phyloP scores from a whole-genome alignment of 2,888 invertebrate genomes.

The Omphaloscelis lunosa region DNA sequence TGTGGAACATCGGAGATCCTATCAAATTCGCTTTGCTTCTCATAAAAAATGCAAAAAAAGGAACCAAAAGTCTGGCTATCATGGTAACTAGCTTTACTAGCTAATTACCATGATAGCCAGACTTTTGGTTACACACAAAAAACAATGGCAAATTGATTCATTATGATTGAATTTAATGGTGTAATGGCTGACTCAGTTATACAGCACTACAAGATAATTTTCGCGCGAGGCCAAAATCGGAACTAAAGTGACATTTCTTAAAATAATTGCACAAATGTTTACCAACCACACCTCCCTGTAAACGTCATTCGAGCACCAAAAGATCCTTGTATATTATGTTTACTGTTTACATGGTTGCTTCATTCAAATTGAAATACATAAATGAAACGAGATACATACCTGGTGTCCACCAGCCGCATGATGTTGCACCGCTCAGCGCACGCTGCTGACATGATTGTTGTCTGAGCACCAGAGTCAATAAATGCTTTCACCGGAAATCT shows the following conservation, averaged over 20 bases:
- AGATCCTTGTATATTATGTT: neutral
- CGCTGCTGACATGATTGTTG: constrained; percentile 99
- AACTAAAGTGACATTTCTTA: neutral
- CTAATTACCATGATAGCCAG: no score
- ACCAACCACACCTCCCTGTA: neutral
- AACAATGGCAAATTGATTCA: no score
- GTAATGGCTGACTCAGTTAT: no score
- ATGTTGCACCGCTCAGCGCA: constrained; percentile 98
- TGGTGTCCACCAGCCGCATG: constrained; percentile 96
- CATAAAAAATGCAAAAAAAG: neutral
- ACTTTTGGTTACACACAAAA: no score
- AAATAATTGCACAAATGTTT: neutral
- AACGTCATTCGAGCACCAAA: neutral
- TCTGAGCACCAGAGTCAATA: constrained; percentile 99
- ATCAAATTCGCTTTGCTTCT: constrained; percentile 6
- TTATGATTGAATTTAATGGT: no score
- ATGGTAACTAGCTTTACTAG: no score
- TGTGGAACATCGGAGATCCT: neutral
- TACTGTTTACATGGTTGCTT: neutral
- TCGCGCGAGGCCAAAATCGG: neutral
- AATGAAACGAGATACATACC: constrained; percentile 75
- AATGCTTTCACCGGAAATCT: constrained; percentile 98
- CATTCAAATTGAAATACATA: neutral
- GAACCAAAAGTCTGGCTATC: neutral
- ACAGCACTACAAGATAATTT: neutral